Percentiles rank a stretch among this genome's conserved stretches.
These are phyloP conservation scores for Mesorhabditis spiculigera DNA, from an alignment of 2,888 invertebrate species.

Conservation along the genomic window DNA sequence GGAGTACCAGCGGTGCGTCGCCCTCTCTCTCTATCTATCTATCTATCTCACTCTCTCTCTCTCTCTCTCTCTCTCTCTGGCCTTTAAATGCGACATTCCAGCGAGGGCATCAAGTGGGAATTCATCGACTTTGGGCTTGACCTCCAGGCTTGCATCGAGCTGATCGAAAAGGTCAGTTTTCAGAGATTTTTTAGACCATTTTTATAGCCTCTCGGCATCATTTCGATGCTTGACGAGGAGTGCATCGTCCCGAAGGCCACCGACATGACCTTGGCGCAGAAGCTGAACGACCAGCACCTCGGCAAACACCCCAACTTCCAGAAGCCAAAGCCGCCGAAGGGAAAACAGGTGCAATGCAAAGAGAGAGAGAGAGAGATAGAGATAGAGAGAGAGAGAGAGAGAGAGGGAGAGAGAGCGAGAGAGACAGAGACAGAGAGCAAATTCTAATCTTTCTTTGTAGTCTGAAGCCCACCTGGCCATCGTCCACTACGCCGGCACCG, in stretches of 20 bases:
- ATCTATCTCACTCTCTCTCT: no score
- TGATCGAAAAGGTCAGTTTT: slow-evolving; percentile 78
- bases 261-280: slow-evolving; percentile 52
- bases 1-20: slow-evolving; percentile 13
- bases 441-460: slow-evolving; percentile 12
- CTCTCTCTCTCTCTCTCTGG: no score
- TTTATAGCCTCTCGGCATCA: slow-evolving; percentile 61
- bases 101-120: slow-evolving; percentile 80
- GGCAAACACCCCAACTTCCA: slow-evolving; percentile 58
- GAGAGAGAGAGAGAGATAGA: background rate
- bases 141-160: slow-evolving; percentile 88
- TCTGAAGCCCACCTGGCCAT: slow-evolving; percentile 63
- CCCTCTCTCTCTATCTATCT: background rate
- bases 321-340: slow-evolving; percentile 60
- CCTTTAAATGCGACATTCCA: background rate
- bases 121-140: slow-evolving; percentile 98
- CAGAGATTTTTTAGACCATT: background rate
- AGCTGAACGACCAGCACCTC: slow-evolving; percentile 56
- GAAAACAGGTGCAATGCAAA: slow-evolving; percentile 47
- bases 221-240: slow-evolving; percentile 58
- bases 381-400: no score
- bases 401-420: no score
- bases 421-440: background rate
- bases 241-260: slow-evolving; percentile 58
- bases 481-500: slow-evolving; percentile 65